Base-by-base conservation (phyloP, 2,797 vertebrate genomes). In the Mallotus villosus region DNA sequence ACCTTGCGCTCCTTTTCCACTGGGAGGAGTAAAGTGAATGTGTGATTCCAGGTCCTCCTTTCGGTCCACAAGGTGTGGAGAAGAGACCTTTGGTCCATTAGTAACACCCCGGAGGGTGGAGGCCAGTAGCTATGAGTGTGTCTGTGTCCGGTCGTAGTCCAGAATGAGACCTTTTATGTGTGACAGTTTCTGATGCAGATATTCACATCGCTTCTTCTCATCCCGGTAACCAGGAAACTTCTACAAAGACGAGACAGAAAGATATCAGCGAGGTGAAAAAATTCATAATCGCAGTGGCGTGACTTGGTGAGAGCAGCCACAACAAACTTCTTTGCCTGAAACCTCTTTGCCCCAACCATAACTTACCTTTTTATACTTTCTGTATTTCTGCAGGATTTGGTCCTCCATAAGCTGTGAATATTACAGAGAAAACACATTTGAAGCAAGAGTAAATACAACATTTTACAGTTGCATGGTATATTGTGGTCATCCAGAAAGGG, bases 91-190 rank as follows among this genome's bases (percentile, higher is more conserved):
- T 91, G 89, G 88, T 92, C 88, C 85, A 73, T 83, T 83, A 67
- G 37, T 76, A 64, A 6, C 74, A 80, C 78, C 84, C 84, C 27
- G 66, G 21, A 58, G 71, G 83, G 78, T 2, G 53, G 55, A 78
- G 60, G 73, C 77, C 69, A 29, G 69, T 77, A 51, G 86, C 85
- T 91, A 93, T 51, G 87, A 89, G 21, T 86, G 83, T 11, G 78
- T 83, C 68, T 92, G 91, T 22, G 91, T 90, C 71, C 81, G 90
- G 88, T 97, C 95, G 68, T 94, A 96, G 79, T 94, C 92, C 74
- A 93, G 81, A 81, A 96, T 95, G 84, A 93, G 91, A 74, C 82
- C 84, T 93, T 97, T 97, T 90, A 94, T 96, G 90, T 95, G 95
- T 1, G 94, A 94, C 74, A 96, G 84, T 91, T 97, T 97, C 84